Base-by-base conservation (phyloP, 2,888 invertebrate genomes). In the Caenorhabditis drosophilae region DNA sequence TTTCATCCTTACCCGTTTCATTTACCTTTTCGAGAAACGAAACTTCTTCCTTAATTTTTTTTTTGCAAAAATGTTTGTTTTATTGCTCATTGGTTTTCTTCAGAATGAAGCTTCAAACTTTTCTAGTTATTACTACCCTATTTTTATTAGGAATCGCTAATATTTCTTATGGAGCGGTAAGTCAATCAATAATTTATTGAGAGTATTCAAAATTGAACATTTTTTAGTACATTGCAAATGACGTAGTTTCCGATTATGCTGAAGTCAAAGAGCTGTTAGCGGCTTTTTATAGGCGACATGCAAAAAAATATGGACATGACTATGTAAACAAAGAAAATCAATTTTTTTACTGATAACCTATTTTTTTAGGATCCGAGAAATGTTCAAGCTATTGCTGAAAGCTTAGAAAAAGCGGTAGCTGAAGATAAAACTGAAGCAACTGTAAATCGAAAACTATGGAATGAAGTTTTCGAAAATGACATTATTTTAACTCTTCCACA, bases 391-490 rank as follows among this genome's bases (percentile, higher is more conserved):
- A 49, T 59, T 27, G 55, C 62, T 45, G 62, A 57, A 47, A 62
- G 59, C 27, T 45, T 58, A 57, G 56, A 68, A 27, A 52, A 61
- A 16, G 46, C 60, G 38, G 35, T 57, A 1, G 58, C 53, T n/a
- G 38, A 76, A 45, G 79, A 80, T 38, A 78, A 78, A 44, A 80
- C 79, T 20, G 80, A 80, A 55, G 80, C 79, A 15, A 70, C 68
- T 6, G 69, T 74, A 18, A 80, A 80, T 31, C 64, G 74, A 25
- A 69, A 73, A 38, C 40, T 74, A 34, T 73, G 74, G 71, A 68
- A 69, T 31, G 79, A 80, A 22, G 67, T 80, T 7, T 80, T 80
- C 47, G 80, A 80, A 49, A 77, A 80, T 52, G 80, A 80, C 58
- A 81, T 81, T 40, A 66, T 81, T 23, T 51, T 81, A 26, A 81